Evolutionary conservation across 2,113 vertebrate species (phyloP).

Genomic region (Mesocricetus auratus): DNA sequence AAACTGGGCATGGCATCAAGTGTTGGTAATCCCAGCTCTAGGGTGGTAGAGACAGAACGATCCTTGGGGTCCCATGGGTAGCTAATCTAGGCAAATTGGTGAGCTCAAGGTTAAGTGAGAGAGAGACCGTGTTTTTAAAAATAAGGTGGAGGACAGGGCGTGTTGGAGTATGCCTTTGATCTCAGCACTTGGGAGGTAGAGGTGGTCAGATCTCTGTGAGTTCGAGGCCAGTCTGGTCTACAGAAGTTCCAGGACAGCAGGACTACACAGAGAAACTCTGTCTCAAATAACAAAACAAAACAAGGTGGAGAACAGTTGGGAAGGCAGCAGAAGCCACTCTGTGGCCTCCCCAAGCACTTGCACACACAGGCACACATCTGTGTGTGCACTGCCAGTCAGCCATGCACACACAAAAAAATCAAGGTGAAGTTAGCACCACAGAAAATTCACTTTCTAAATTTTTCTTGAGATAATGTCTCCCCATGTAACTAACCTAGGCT

Average conservation of each 20-base stretch:
- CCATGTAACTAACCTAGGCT: too few species aligned
- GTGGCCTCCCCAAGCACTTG: background rate
- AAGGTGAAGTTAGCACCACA: background rate
- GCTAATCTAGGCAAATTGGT: background rate
- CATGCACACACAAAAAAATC: background rate
- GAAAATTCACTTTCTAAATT: background rate
- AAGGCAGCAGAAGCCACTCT: background rate
- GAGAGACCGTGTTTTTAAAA: background rate
- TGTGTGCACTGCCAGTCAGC: background rate
- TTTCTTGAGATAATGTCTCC: background rate
- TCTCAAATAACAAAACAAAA: background rate
- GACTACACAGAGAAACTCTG: background rate
- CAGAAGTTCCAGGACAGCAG: background rate
- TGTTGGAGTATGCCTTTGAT: background rate
- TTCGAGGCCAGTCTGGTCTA: background rate
- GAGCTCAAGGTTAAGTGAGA: background rate
- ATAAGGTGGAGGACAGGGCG: background rate
- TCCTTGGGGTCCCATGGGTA: background rate
- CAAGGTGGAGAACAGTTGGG: background rate
- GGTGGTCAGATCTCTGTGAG: background rate
- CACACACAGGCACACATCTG: background rate
- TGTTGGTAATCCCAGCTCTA: background rate
- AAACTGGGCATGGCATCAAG: too few species aligned
- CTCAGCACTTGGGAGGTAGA: background rate
- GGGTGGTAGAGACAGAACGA: background rate